Base-by-base conservation (phyloP, 1,140 invertebrate species). In the Sycophila sp. region DNA sequence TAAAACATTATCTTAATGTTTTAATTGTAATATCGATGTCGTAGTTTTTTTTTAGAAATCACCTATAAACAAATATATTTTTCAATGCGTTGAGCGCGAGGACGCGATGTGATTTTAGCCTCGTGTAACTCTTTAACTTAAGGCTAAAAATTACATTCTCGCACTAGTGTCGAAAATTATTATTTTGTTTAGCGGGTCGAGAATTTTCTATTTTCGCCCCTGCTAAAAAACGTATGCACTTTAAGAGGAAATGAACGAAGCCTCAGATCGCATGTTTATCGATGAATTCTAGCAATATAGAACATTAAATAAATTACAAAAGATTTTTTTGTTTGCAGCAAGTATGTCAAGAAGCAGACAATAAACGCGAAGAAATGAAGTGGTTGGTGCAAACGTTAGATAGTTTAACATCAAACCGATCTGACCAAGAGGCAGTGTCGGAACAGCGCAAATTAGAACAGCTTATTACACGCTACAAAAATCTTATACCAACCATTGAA, bases 311-410 rank as follows among this genome's bases (percentile, higher is more conserved):
- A 17, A 26, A 26, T 17, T 22, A 51, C 15, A 19, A 38, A 51
- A 59, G 11, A 22, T 58, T 58, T 0, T 22, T 19, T 30, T 40
- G 17, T 26, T 64, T 70, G 19, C 80, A 96, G 94, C 91, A 90
- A 81, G 93, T 97, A 72, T 96, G 94, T 79, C 90, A 91, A 51
- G 94, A 97, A 86, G 95, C 96, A 68, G 94, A 97, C 79, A 90
- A 89, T 49, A 94, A 94, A 81, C 89, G 94, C 53, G 95, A 97
- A 84, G 94, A 96, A 74, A 96, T 97, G 91, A 97, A 97, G 78
- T 97, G 95, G 94, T 86, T 98, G 45, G 94, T 97, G 1, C 93
- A 96, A 85, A 95, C 93, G 17, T 83, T 98, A 36, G 95, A 98
- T 75, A 92, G 91, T 71, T 87, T 98, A 62, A 90, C 94, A 5